Conservation (phyloP, 2,888 invertebrate genomes). For the Caenorhabditis japonica region DNA sequence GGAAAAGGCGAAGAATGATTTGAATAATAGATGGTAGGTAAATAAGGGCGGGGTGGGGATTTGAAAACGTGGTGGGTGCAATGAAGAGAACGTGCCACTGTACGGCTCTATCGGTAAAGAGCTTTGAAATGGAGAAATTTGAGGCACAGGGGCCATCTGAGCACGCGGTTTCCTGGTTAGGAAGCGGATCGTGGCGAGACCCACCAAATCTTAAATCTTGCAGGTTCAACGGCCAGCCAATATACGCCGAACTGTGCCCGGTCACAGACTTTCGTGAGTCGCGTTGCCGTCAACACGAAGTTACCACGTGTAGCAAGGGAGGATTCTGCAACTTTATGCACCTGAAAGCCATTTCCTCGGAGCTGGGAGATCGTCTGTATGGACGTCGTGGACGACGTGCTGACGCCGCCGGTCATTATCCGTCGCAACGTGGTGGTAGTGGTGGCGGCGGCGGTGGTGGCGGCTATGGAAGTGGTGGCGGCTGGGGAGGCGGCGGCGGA, state of each 20-base stretch:
- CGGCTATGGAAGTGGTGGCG: slow-evolving; percentile 49
- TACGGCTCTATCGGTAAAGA: slow-evolving; percentile 17
- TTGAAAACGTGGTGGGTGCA: not conserved
- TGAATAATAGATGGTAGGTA: slow-evolving; percentile 82
- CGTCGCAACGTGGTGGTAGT: slow-evolving; percentile 57
- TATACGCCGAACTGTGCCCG: slow-evolving; percentile 97
- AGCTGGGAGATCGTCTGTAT: slow-evolving; percentile 62
- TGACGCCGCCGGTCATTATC: slow-evolving; percentile 70
- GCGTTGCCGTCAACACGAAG: slow-evolving; percentile 98
- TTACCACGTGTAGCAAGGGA: slow-evolving; percentile 87
- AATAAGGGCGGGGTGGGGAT: no score
- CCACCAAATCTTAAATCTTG: slow-evolving; percentile 12
- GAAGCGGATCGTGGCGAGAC: no score
- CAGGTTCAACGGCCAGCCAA: slow-evolving; percentile 90
- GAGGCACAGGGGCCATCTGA: slow-evolving; percentile 54
- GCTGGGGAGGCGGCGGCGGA: slow-evolving; percentile 39
- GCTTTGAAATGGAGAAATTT: slow-evolving; percentile 32
- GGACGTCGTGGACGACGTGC: slow-evolving; percentile 61
- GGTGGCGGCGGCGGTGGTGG: slow-evolving; percentile 59
- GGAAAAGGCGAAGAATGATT: slow-evolving; percentile 94
- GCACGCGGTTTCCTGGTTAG: not conserved
- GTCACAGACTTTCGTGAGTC: slow-evolving; percentile 99
- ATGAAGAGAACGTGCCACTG: slow-evolving; percentile 52
- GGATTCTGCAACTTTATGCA: slow-evolving; percentile 99
- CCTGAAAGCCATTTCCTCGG: slow-evolving; percentile 87